These are phyloP conservation scores for Bombus fervidus DNA, from an alignment of 1,140 invertebrate genomes.

Conservation along the genomic window DNA sequence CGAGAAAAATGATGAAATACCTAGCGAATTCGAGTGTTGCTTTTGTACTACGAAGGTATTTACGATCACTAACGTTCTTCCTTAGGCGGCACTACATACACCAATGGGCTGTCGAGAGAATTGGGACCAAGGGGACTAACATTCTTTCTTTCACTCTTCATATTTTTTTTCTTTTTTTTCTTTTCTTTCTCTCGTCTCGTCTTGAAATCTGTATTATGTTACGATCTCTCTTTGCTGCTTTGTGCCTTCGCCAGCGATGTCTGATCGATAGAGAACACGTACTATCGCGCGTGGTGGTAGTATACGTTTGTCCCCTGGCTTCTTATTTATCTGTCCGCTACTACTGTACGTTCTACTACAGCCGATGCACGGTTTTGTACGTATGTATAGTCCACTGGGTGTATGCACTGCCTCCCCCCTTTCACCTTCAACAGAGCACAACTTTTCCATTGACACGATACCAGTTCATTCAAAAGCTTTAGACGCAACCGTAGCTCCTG, in stretches of 20 bases:
- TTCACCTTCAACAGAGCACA: slow-evolving; percentile 31
- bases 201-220: background rate
- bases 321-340: slow-evolving; percentile 17
- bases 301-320: slow-evolving; percentile 21
- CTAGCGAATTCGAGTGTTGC: slow-evolving; percentile 97
- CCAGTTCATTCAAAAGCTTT: slow-evolving; percentile 57
- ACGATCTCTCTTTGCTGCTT: slow-evolving; percentile 7
- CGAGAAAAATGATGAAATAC: slow-evolving; percentile 90
- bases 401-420: slow-evolving; percentile 63
- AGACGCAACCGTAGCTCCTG: slow-evolving; percentile 54
- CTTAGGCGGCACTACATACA: slow-evolving; percentile 67
- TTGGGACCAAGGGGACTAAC: slow-evolving; percentile 31
- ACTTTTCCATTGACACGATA: slow-evolving; percentile 59
- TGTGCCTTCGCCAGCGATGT: background rate
- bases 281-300: background rate
- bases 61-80: slow-evolving; percentile 73
- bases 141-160: background rate
- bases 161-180: too few relatives aligned
- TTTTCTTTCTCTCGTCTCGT: background rate
- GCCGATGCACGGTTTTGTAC: slow-evolving; percentile 49
- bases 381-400: slow-evolving; percentile 64
- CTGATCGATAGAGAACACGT: background rate
- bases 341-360: slow-evolving; percentile 14
- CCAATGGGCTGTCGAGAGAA: slow-evolving; percentile 63
- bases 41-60: slow-evolving; percentile 97